Evolutionary conservation across 2,888 invertebrate genomes (phyloP), one percentile per base, ranked within the genome.

Genomic region (Monoplex corrugatus): DNA sequence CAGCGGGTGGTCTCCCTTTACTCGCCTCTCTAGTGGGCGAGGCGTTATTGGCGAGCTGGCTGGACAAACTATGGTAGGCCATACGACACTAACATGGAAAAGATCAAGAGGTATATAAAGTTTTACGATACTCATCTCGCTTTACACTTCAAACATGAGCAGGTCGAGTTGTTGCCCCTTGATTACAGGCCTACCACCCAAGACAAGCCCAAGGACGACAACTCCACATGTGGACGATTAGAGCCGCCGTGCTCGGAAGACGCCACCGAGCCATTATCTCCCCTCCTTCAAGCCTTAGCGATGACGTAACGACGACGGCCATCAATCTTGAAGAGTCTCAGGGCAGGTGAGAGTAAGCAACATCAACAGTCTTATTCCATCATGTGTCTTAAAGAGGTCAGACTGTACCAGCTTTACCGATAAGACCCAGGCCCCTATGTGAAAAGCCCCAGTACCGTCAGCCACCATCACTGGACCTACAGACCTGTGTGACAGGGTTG

Each of bases 1-100:
- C 44, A 8, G 82, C 82, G 82, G 82, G 82, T 82, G 82, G 82
- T 82, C 82, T 43, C 82, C 82, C 82, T 82, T 82, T n/a, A 38
- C n/a, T 32, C 19, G 38, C 38, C 82, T 82, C 82, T 82, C 44
- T n/a, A 44, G 82, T 44, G 44, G 82, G 44, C 44, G 82, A 44
- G 82, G 82, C 10, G 82, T 82, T 44, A 82, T 82, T 82, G 43
- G 82, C 5, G 82, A 82, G 44, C 28, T 28, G 78, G 35, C 38
- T 16, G 10, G 38, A 78, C 78, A 78, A 78, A 78, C 16, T 78
- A 78, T 78, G 78, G 78, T 13, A 78, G 13, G 78, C 78, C 78
- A 38, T 13, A 38, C 35, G 78, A 32, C 38, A 35, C 16, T 38
- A 35, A 32, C 10, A 38, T 78, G 78, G 38, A 78, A 78, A 78